phyloP scores from a whole-genome alignment of 1,140 invertebrate genomes.

The Macrocentrus cingulum region DNA sequence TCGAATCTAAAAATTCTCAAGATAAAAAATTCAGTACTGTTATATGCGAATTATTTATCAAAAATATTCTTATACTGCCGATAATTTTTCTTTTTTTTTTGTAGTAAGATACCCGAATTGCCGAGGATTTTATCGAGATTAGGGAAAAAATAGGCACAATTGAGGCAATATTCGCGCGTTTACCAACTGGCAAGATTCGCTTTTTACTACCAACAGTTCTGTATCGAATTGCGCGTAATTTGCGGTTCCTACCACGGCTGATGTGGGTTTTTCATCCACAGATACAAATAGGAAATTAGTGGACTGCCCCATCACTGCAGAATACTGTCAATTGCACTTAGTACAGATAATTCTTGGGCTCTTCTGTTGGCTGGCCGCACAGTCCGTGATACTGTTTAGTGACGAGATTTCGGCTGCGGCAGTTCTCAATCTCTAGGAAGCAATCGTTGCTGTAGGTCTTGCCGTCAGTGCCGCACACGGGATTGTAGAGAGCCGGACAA shows the following conservation, averaged over 20 bases:
- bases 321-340: constrained; percentile 37
- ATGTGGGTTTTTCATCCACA: not conserved
- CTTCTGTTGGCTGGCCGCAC: constrained; percentile 69
- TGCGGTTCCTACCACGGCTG: not conserved
- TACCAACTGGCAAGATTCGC: constrained; percentile 20
- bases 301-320: not conserved
- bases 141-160: not conserved
- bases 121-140: not conserved
- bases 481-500: constrained; percentile 82
- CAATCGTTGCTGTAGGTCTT: constrained; percentile 92
- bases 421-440: constrained; percentile 88
- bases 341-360: constrained; percentile 73
- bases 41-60: no score
- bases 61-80: constrained; percentile 6
- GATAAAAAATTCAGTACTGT: constrained; percentile 1
- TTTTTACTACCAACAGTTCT: not conserved
- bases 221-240: not conserved
- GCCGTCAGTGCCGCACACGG: constrained; percentile 85
- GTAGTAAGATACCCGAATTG: not conserved
- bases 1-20: not conserved
- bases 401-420: constrained; percentile 72
- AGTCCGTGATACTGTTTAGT: constrained; percentile 68
- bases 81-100: not conserved
- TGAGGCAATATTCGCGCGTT: not conserved
- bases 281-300: no score